Evolutionary conservation across 2,888 invertebrate species (phyloP), one percentile per base, ranked within the genome.

Genomic region (Netelia inedita): DNA sequence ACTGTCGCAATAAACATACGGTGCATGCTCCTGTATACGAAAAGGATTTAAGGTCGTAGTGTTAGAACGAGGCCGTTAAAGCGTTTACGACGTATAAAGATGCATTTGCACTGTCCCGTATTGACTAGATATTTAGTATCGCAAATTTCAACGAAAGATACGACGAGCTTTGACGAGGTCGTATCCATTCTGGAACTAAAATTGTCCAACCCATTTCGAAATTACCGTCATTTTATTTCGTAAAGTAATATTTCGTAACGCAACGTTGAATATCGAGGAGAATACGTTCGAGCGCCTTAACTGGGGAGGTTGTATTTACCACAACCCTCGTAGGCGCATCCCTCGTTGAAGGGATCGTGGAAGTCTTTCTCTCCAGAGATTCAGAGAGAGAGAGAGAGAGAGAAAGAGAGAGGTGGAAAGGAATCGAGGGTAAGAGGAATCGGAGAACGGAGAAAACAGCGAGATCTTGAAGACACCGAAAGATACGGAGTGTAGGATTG

Each of bases 401-500:
- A 50, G 28, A 21, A 46, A 61, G 35, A 63, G 50, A 19, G 74
- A 50, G 50, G 41, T 16, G 50, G 50, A 19, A 63, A 50, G 50
- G 41, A 11, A 68, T 1, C 2, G 53, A 53, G 53, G 9, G 46
- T 14, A 0, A 46, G 71, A 72, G 61, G 28, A 63, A 23, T 50
- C 50, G 41, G 23, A 66, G 69, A 21, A 23, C 28, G 55, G 23
- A 43, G 43, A 46, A 71, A 71, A 71, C 61, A 19, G n/a, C 14
- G 53, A 79, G 55, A 41, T 65, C 57, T 63, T 43, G 41, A 23
- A 23, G 68, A 59, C 66, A 65, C 78, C 11, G 68, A 46, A 76
- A 82, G 79, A 73, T 79, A 84, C 83, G 74, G 66, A 63, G 66
- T 41, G 16, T 41, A 82, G 82, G 82, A 79, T 79, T 84, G 79